Base-by-base conservation (phyloP, 2,888 invertebrate genomes). In the Rotaria socialis region DNA sequence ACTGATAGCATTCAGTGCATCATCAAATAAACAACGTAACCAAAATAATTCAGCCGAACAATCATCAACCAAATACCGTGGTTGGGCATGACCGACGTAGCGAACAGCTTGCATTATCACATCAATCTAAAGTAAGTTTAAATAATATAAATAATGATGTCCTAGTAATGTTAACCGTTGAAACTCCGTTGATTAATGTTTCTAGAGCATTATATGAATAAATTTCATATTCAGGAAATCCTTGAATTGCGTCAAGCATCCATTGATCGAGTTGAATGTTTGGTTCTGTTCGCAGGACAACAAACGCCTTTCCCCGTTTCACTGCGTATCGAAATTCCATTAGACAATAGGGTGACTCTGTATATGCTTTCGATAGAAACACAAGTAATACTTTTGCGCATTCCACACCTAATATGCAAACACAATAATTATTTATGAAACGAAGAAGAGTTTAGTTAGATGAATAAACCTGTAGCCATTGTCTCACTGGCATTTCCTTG, bases 291-390 rank as follows among this genome's bases (percentile, higher is more conserved):
- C 50, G n/a, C 22, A 87, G 27, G 60, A 87, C 85, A 27, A 87
- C 60, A 47, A 87, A 55, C 3, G 87, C 58, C 52, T 87, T 87
- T 27, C 87, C 85, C 27, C 87, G 50, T 85, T 55, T 19, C 3
- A 55, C 55, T 22, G 55, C 55, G 22, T 55, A 55, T 55, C 55
- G 55, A 55, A 55, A 50, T 84, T 87, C 87, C 5, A 87, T 41
- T 67, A n/a, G 74, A 41, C 87, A 87, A 74, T 87, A 87, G 8
- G 84, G 56, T 3, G 87, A 87, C 58, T 84, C 43, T 16, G 43
- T 35, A 56, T 87, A 87, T 6, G 67, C 87, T 19, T 84, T 74
- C 1, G 87, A 60, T n/a, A 87, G 60, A 85, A 87, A 87, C 22
- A 74, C 85, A 35, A 87, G 16, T 2, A 87, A 22, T 43, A 87